phyloP scores from a whole-genome alignment of 2,113 vertebrate genomes.

The Oncorhynchus mykiss region DNA sequence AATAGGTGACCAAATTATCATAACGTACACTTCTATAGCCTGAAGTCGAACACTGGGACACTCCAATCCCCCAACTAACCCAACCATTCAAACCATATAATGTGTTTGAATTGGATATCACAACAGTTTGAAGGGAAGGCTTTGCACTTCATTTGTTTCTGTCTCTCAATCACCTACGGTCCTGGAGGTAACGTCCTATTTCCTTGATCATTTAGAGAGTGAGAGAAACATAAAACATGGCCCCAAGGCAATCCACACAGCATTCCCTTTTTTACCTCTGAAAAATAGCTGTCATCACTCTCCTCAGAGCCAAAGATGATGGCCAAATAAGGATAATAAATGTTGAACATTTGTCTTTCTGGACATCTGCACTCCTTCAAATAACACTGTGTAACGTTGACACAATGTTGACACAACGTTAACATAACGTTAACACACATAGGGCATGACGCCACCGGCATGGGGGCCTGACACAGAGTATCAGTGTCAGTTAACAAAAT shows the following conservation, averaged over 20 bases:
- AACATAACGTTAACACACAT: constrained; percentile 1
- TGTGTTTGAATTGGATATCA: constrained; percentile 36
- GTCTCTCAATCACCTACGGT: background rate
- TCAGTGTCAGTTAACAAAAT: constrained; percentile 76
- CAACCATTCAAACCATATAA: background rate
- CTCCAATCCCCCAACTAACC: background rate
- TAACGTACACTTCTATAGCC: background rate
- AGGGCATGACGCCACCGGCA: background rate
- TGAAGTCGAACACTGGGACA: background rate
- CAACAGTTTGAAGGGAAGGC: background rate
- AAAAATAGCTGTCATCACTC: background rate
- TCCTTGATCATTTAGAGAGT: background rate
- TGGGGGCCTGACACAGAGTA: constrained; percentile 71
- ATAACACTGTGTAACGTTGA: constrained; percentile 58
- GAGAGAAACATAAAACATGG: background rate
- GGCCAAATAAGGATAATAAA: constrained; percentile 4
- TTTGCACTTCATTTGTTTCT: constrained; percentile 12
- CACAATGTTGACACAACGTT: constrained; percentile 73
- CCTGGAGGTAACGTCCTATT: background rate
- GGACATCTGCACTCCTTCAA: constrained; percentile 53
- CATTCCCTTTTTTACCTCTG: constrained; percentile 68
- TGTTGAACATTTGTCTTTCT: constrained; percentile 38
- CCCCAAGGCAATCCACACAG: background rate
- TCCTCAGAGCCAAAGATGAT: background rate
- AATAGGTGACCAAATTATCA: constrained; percentile 5